A percentile compares a stretch with the other conserved stretches of the same genome.
phyloP scores from a whole-genome alignment of 1,140 invertebrate genomes.

The Panulirus ornatus region DNA sequence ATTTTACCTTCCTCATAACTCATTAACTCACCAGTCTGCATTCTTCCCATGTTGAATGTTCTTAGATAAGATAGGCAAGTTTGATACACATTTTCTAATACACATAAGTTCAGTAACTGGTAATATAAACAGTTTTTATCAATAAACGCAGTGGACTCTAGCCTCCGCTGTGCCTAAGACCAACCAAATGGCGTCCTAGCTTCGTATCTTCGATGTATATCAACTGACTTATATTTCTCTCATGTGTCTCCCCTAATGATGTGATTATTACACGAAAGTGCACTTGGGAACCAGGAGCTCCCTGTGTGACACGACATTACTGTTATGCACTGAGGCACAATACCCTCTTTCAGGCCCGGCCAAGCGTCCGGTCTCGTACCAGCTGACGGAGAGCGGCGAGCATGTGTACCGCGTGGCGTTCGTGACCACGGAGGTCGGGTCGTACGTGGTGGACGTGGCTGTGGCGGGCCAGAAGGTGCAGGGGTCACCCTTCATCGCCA shows the following conservation, averaged over 20 bases:
- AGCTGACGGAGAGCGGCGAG: conserved; percentile 79
- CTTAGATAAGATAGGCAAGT: neutral
- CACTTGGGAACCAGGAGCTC: no score
- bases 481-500: conserved; percentile 89
- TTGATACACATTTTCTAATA: neutral
- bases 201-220: no score
- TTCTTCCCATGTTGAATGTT: neutral
- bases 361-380: conserved; percentile 75
- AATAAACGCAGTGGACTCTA: no score
- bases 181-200: no score
- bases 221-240: no score
- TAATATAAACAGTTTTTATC: neutral
- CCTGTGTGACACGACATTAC: no score
- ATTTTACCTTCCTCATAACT: neutral
- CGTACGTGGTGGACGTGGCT: conserved; percentile 91
- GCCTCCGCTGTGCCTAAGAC: no score
- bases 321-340: no score
- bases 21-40: neutral
- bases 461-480: conserved; percentile 87
- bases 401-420: conserved; percentile 93
- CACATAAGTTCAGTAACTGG: neutral
- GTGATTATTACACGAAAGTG: no score
- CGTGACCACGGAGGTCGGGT: conserved; percentile 93
- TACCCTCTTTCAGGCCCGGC: conserved; percentile 60
- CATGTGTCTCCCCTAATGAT: no score